phyloP scores from a whole-genome alignment of 2,797 vertebrate species.

The Thripadectes ignobilis region DNA sequence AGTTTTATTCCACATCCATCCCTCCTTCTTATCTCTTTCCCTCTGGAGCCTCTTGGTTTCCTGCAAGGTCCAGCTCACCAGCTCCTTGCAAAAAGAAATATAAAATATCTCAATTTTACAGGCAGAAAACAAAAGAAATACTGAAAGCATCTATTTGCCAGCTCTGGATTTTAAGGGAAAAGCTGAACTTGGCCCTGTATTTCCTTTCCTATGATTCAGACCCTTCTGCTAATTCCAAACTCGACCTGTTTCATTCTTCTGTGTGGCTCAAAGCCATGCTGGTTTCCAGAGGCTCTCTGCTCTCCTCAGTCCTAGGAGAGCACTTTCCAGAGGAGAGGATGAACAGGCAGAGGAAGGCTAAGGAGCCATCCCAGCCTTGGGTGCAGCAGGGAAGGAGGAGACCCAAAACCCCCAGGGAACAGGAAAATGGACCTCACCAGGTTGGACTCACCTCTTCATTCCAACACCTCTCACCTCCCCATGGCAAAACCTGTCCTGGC shows the following conservation, averaged over 20 bases:
- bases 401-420: background rate
- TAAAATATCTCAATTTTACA: fast-evolving
- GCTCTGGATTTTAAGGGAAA: background rate
- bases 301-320: background rate
- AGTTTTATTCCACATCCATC: background rate
- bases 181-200: fast-evolving
- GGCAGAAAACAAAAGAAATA: background rate
- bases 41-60: background rate
- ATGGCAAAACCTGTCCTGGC: background rate
- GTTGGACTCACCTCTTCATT: background rate
- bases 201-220: background rate
- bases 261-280: fast-evolving
- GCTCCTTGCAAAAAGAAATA: background rate
- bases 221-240: background rate
- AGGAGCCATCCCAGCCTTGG: background rate
- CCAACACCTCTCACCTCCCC: background rate
- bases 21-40: background rate
- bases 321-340: background rate
- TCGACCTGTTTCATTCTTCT: background rate
- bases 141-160: background rate
- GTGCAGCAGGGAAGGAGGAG: background rate
- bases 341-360: background rate
- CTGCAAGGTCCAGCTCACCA: background rate
- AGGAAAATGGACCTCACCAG: background rate
- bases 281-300: background rate